phyloP scores from a whole-genome alignment of 2,113 vertebrate species.

The Gymnarchus niloticus region DNA sequence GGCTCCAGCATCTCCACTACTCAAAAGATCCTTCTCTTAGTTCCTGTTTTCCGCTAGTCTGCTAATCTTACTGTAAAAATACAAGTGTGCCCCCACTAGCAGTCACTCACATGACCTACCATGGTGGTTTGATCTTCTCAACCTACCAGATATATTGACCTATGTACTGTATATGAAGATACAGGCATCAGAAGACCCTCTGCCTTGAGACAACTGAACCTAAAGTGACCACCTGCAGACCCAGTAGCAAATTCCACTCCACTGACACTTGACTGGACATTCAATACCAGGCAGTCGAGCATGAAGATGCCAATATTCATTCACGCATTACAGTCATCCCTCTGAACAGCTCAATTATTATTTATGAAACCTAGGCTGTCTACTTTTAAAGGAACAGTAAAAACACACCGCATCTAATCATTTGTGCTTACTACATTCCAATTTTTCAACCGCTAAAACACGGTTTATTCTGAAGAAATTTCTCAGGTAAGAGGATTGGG shows the following conservation, averaged over 20 bases:
- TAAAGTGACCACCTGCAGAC: no score
- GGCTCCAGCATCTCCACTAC: neutral
- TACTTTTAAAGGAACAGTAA: no score
- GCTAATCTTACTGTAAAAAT: constrained; percentile 1
- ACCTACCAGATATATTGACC: neutral
- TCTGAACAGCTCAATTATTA: no score
- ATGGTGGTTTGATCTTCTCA: neutral
- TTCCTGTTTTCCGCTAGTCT: neutral
- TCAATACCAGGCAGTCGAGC: no score
- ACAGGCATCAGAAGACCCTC: no score
- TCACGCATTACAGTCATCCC: no score
- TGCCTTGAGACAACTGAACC: no score
- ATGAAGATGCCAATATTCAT: no score
- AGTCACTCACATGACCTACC: no score
- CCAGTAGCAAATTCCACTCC: no score
- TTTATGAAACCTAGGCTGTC: no score
- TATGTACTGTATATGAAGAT: no score
- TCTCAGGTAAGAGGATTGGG: neutral
- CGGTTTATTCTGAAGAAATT: neutral
- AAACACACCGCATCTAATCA: neutral
- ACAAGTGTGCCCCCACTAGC: neutral
- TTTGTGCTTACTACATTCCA: neutral
- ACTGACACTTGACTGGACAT: neutral
- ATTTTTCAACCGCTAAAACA: neutral
- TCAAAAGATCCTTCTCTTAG: neutral